Evolutionary conservation across 2,888 invertebrate genomes (phyloP), one percentile per base, ranked within the genome.

Genomic region (Eulithis prunata): DNA sequence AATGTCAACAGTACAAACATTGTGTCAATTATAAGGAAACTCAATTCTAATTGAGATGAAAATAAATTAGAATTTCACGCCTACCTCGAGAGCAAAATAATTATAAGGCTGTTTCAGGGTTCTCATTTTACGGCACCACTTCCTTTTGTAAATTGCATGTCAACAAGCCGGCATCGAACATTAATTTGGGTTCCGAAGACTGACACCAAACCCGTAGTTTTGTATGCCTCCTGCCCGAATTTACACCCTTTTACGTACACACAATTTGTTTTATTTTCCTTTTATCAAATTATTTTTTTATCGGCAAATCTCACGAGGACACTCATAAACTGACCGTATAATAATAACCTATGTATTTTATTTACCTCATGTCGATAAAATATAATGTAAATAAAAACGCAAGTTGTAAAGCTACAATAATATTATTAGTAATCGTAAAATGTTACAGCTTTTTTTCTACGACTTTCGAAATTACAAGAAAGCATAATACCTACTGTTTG

Each of bases 371-470:
- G 28, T 66, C 49, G 62, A 51, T 66, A 64, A 49, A 63, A 57
- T 57, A 58, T 70, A 69, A 71, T 70, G 70, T 66, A 70, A 68
- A 72, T 72, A 60, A 68, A 71, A 73, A 70, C 57, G 62, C 64
- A 70, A 72, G 68, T 71, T 68, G 66, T 63, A 72, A 56, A 57
- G 57, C 61, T 54, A 62, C 57, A 71, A 70, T 70, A 54, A 66
- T 66, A 68, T 64, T 62, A 61, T 61, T 46, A 71, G 67, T 70
- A 71, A 74, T 66, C 74, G 62, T 74, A 74, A 74, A 75, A 73
- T 70, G 68, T 70, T 64, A 74, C 69, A 66, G 64, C 67, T 61
- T 65, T 61, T 55, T 13, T 71, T 69, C 60, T 64, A 70, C 62
- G 71, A 69, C 68, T 72, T 74, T 66, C 66, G 61, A 69, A 72